Evolutionary conservation across 2,888 invertebrate genomes (phyloP).

Genomic region (Tenthredo livida): DNA sequence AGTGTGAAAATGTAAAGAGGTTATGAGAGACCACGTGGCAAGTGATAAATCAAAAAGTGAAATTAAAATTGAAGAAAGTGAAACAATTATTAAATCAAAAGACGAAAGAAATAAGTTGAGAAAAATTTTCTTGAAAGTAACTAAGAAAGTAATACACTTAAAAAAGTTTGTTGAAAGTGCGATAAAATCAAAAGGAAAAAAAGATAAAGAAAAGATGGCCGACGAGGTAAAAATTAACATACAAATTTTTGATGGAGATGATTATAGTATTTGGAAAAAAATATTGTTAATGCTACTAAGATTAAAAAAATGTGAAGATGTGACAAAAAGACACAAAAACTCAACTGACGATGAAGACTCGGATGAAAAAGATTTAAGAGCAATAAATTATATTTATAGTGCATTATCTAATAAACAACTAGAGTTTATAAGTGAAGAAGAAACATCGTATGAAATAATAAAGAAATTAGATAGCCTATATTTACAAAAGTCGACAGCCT

Average conservation of each 20-base stretch:
- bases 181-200: too few species aligned
- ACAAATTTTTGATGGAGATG: slow-evolving; percentile 60
- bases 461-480: slow-evolving; percentile 63
- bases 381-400: slow-evolving; percentile 60
- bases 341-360: slow-evolving; percentile 54
- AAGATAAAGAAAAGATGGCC: slow-evolving; percentile 9
- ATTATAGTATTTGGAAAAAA: slow-evolving; percentile 63
- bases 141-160: too few species aligned
- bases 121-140: too few species aligned
- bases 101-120: neutral
- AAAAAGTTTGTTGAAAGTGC: too few species aligned
- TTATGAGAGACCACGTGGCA: neutral
- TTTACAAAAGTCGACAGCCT: slow-evolving; percentile 60
- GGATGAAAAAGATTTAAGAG: slow-evolving; percentile 60
- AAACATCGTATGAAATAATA: slow-evolving; percentile 61
- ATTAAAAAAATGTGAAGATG: slow-evolving; percentile 58
- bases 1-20: neutral
- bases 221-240: slow-evolving; percentile 55
- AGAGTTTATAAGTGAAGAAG: slow-evolving; percentile 57
- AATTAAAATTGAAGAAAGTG: slow-evolving; percentile 15
- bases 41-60: slow-evolving; percentile 9
- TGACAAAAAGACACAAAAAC: slow-evolving; percentile 50
- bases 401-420: slow-evolving; percentile 57
- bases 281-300: slow-evolving; percentile 59
- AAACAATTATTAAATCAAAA: slow-evolving; percentile 34